phyloP scores from a whole-genome alignment of 2,888 invertebrate genomes.

The Leistus spinibarbis region DNA sequence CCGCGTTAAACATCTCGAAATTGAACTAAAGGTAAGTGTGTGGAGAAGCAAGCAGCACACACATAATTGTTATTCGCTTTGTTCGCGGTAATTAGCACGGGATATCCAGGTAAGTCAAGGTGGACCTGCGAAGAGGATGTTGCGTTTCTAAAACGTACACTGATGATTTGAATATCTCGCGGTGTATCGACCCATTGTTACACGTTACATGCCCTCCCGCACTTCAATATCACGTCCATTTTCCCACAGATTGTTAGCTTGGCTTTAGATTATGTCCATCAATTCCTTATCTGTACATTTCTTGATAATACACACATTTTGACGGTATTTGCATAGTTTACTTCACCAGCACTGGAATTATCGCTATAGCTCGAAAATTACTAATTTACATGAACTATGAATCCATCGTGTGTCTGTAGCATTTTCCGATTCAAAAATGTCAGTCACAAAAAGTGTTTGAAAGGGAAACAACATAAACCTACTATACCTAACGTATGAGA shows the following conservation, averaged over 20 bases:
- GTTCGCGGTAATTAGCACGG: slow-evolving; percentile 45
- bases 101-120: slow-evolving; percentile 45
- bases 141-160: slow-evolving; percentile 36
- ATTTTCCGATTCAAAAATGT: no score
- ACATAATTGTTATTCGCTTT: slow-evolving; percentile 44
- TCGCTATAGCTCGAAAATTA: no score
- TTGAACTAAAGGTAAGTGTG: background rate
- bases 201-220: background rate
- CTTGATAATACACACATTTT: no score
- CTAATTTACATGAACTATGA: no score
- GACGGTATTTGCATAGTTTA: no score
- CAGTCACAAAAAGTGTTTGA: no score
- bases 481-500: no score
- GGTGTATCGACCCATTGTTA: slow-evolving; percentile 40
- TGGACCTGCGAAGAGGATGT: slow-evolving; percentile 38
- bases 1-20: slow-evolving; percentile 5
- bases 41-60: slow-evolving; percentile 34
- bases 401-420: no score
- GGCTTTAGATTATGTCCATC: background rate
- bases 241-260: background rate
- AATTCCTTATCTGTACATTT: background rate
- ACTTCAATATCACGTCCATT: background rate
- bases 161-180: slow-evolving; percentile 39
- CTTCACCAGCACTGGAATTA: no score
- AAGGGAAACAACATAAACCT: no score